A percentile compares a stretch with the other conserved stretches of the same genome.
Conservation (phyloP, 2,113 vertebrate genomes). For the mouse (Mus musculus) region DNA sequence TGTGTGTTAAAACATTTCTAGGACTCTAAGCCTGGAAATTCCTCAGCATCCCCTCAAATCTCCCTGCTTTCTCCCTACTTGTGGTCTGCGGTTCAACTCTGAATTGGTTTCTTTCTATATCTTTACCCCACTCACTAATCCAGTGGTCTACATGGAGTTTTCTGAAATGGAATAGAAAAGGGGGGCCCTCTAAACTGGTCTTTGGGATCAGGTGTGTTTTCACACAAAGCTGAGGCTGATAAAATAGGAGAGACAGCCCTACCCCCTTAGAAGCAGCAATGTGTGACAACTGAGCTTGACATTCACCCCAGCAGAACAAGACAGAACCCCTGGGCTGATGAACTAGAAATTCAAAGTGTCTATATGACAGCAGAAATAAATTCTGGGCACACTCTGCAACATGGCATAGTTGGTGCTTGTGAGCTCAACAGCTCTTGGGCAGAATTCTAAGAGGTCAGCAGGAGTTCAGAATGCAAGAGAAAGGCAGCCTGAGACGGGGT, state of each 20-base stretch:
- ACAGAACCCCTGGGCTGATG: background rate
- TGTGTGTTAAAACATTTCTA: background rate
- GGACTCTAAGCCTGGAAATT: background rate
- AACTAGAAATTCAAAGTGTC: background rate
- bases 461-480: background rate
- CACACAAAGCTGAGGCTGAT: slow-evolving; percentile 21
- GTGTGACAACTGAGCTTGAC: background rate
- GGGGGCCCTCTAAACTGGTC: background rate
- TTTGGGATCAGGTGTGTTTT: background rate
- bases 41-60: background rate
- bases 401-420: background rate
- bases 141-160: background rate
- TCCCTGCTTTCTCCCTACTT: background rate
- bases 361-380: background rate
- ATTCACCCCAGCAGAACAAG: background rate
- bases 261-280: background rate
- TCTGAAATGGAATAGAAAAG: slow-evolving; percentile 23
- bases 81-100: background rate
- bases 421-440: background rate
- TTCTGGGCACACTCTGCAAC: background rate
- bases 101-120: background rate
- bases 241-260: background rate
- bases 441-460: background rate
- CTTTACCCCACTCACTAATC: background rate
- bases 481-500: background rate